phyloP scores from a whole-genome alignment of 1,140 invertebrate genomes.

The Musca domestica region DNA sequence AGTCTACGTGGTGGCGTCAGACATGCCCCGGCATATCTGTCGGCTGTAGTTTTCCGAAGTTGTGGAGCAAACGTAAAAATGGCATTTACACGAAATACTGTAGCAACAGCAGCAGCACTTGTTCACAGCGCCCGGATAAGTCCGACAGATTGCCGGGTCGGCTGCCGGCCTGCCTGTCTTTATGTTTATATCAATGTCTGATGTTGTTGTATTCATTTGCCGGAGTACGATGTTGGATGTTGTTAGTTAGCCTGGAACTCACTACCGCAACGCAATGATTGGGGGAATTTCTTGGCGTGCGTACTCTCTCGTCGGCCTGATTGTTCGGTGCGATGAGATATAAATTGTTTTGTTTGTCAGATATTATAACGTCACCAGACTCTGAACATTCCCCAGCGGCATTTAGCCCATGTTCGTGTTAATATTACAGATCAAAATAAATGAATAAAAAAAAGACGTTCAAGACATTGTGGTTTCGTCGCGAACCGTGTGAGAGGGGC shows the following conservation, averaged over 20 bases:
- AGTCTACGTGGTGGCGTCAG: too few species aligned
- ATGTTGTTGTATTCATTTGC: too few species aligned
- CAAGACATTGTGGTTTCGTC: slow-evolving; percentile 10
- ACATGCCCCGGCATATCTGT: too few species aligned
- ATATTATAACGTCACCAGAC: slow-evolving; percentile 16
- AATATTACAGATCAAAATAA: neutral
- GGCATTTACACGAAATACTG: slow-evolving; percentile 12
- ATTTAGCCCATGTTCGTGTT: slow-evolving; percentile 15
- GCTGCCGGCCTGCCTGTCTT: too few species aligned
- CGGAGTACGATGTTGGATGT: too few species aligned
- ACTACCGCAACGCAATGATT: too few species aligned
- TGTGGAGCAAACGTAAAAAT: neutral
- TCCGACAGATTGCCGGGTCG: too few species aligned
- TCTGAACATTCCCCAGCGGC: slow-evolving; percentile 17
- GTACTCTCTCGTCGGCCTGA: neutral
- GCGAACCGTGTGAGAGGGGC: too few species aligned
- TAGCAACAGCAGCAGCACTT: neutral
- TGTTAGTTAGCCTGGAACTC: too few species aligned
- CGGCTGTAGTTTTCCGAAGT: neutral
- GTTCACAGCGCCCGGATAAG: too few species aligned
- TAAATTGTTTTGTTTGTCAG: neutral
- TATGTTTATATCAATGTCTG: too few species aligned
- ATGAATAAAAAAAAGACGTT: too few species aligned
- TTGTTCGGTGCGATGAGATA: neutral
- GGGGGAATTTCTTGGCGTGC: slow-evolving; percentile 4